Base-by-base conservation (phyloP, 1,140 invertebrate species). In the Conopomorpha cramerella region DNA sequence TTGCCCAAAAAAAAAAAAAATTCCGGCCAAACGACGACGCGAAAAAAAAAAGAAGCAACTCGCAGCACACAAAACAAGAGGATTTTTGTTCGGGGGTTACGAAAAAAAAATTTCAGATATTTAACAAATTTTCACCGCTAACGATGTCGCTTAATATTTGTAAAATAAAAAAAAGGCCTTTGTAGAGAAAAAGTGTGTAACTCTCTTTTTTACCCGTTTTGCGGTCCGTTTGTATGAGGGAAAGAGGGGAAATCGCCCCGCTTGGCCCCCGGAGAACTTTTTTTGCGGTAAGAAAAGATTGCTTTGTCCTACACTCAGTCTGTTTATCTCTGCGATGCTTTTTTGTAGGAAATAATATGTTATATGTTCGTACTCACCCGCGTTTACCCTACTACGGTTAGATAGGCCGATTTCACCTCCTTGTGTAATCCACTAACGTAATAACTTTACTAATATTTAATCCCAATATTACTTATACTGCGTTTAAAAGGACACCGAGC, bases 211-310 rank as follows among this genome's bases (percentile, higher is more conserved):
- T 51, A 59, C 55, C 54, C 46, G 46, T n/a, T n/a, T 51, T 62
- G 65, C 49, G 65, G 65, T 62, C 37, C 14, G 37, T 38, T 38
- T 38, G 37, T 23, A 19, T 30, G 28, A 23, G 19, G n/a, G n/a
- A n/a, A n/a, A 45, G 53, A 54, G 51, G 50, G 53, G 57, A 64
- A 66, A 70, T 66, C 60, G 58, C 49, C 51, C 40, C 41, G 51
- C 17, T 38, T 38, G 37, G 14, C 37, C 37, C 30, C 14, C 18
- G 11, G 30, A 19, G 32, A 64, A 70, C 57, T n/a, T 62, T 70
- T 67, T 70, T 64, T 70, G 65, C 49, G 65, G 65, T 64, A 66
- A 70, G 65, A 70, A 68, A 62, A 63, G 61, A 56, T 59, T 55
- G 60, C 61, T 63, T 64, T 64, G 57, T 58, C 39, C 39, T 26